phyloP scores from a whole-genome alignment of 1,140 invertebrate genomes.

The Bombus difficillimus region DNA sequence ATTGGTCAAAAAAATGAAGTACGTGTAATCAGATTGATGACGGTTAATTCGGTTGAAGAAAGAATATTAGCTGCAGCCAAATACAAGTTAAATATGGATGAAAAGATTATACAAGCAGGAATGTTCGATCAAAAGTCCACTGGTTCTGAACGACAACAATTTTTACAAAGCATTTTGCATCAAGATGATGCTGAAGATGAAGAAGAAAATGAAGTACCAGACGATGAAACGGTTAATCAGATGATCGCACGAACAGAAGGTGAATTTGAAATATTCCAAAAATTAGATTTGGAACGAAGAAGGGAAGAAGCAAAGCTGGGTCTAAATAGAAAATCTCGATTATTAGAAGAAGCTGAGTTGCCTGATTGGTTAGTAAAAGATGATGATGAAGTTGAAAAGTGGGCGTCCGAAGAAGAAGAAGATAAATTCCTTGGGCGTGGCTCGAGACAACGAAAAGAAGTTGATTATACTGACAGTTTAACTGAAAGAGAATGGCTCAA shows the following conservation, averaged over 20 bases:
- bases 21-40: conserved; percentile 97
- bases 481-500: conserved; percentile 99
- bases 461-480: conserved; percentile 97
- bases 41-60: conserved; percentile 99
- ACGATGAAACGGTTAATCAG: conserved; percentile 99
- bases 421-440: conserved; percentile 93
- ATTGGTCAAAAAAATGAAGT: conserved; percentile 99
- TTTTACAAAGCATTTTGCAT: conserved; percentile 96
- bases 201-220: conserved; percentile 99
- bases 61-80: conserved; percentile 96
- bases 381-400: conserved; percentile 93
- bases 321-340: conserved; percentile 89
- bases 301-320: conserved; percentile 91
- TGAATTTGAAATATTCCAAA: conserved; percentile 97
- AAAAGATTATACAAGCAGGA: conserved; percentile 99
- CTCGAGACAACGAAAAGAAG: conserved; percentile 97
- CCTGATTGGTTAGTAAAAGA: conserved; percentile 97
- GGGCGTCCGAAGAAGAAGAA: conserved; percentile 92
- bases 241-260: conserved; percentile 98
- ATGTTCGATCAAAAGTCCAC: conserved; percentile 99
- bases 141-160: conserved; percentile 96
- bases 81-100: conserved; percentile 98
- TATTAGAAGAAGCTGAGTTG: conserved; percentile 96
- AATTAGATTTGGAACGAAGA: conserved; percentile 95
- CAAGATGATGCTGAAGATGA: conserved; percentile 97